phyloP scores from a whole-genome alignment of 2,888 invertebrate species.

The Trissolcus brochymenae region DNA sequence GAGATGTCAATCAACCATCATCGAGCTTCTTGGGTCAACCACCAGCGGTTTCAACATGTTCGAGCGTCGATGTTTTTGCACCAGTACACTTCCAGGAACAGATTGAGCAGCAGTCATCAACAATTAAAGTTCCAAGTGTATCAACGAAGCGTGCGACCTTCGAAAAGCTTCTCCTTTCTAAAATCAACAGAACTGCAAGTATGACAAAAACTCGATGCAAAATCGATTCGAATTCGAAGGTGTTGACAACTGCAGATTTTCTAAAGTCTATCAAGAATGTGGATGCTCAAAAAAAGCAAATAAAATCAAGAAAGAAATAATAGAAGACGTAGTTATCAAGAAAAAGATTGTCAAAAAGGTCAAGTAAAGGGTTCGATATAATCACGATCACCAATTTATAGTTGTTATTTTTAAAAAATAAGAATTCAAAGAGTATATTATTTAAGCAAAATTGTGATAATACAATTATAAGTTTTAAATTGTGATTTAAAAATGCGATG shows the following conservation, averaged over 20 bases:
- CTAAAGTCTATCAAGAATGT: background rate
- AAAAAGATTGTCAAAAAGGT: background rate
- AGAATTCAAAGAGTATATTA: background rate
- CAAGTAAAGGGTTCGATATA: background rate
- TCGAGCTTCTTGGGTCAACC: no score
- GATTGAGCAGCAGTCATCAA: slow-evolving; percentile 1
- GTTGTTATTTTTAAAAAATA: background rate
- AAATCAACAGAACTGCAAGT: background rate
- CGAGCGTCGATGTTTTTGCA: background rate
- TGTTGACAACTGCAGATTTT: background rate
- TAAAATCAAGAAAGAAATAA: no score
- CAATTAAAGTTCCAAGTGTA: background rate
- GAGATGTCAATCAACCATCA: no score
- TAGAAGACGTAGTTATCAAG: background rate
- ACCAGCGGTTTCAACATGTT: background rate
- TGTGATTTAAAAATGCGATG: background rate
- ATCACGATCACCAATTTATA: background rate
- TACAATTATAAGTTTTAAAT: background rate
- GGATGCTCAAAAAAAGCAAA: background rate
- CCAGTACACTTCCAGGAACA: background rate
- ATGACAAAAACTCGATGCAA: background rate
- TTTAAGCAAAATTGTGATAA: background rate
- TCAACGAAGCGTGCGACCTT: slow-evolving; percentile 19
- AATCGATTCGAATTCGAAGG: background rate
- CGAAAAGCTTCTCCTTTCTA: background rate